phyloP scores from a whole-genome alignment of 2,797 vertebrate species.

The Spinibarbus caldwelli region DNA sequence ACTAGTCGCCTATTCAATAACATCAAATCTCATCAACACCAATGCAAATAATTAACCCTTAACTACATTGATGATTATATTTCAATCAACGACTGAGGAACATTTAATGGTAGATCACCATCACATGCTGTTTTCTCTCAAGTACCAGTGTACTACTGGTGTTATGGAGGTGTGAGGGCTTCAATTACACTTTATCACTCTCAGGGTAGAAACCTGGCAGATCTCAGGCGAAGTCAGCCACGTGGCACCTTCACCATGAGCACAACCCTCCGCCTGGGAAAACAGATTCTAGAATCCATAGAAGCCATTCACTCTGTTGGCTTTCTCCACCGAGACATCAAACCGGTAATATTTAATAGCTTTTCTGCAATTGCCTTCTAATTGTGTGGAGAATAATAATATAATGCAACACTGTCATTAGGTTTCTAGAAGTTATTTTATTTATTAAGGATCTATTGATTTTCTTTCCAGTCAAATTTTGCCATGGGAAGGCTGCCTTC shows the following conservation, averaged over 20 bases:
- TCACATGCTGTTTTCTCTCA: neutral
- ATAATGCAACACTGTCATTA: neutral
- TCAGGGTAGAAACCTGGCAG: constrained; percentile 94
- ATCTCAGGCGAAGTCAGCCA: constrained; percentile 92
- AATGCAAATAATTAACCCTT: neutral
- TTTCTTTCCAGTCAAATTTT: constrained; percentile 88
- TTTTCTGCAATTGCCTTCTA: neutral
- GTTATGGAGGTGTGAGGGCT: neutral
- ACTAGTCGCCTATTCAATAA: neutral
- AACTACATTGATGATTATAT: neutral
- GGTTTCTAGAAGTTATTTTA: neutral
- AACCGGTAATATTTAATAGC: constrained; percentile 84
- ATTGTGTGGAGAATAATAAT: neutral
- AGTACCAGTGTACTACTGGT: neutral
- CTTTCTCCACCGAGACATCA: constrained; percentile 96
- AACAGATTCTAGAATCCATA: constrained; percentile 97
- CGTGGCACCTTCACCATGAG: constrained; percentile 96
- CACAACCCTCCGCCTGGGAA: constrained; percentile 92
- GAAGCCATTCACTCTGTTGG: constrained; percentile 98
- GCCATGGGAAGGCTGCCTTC: constrained; percentile 96
- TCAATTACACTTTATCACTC: constrained; percentile 5
- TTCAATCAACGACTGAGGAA: neutral
- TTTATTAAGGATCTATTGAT: constrained; percentile 18
- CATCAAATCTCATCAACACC: neutral
- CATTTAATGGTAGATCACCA: neutral